Base-by-base conservation (phyloP, 2,888 invertebrate genomes). In the Drosophila glabriapex region DNA sequence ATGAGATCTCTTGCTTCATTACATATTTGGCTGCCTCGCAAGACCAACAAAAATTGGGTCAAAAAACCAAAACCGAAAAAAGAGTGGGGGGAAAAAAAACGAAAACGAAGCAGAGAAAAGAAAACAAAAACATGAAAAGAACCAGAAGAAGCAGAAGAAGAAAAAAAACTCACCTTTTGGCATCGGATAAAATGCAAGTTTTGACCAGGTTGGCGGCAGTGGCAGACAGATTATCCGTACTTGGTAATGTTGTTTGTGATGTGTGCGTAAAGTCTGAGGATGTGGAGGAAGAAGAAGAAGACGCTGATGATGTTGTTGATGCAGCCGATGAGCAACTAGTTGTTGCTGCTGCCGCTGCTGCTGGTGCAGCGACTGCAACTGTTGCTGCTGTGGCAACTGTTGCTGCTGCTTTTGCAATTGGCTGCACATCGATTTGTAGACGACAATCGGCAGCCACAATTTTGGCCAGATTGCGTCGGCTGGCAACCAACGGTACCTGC, bases 151-250 rank as follows among this genome's bases (percentile, higher is more conserved):
- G 39, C 5, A 16, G 16, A 37, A 14, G 43, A 22, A 12, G 12
- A 54, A 46, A 54, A 19, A 68, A 68, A 69, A 91, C 91, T 78
- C 83, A 92, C 92, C 92, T 92, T 91, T 90, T 88, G 82, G 82
- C 90, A 82, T 91, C 88, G 74, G 84, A 84, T 81, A 92, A 83
- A 77, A 91, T 89, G 83, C 88, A 81, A 78, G 78, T 91, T 90
- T 92, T 92, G 88, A 80, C 88, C 91, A 92, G 88, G 75, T 90
- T 89, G 79, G 85, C 78, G 52, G 82, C 73, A 69, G 82, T 79
- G 50, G 82, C 76, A 69, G 82, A 78, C 82, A 89, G 85, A 83
- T 91, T 86, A 83, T 83, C 86, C 80, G 91, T 78, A 86, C 89
- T 85, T 79, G 88, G 90, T 73, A 89, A 89, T 71, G 85, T 89